A percentile compares a stretch with the other conserved stretches of the same genome.
These are phyloP conservation scores for Hylomyscus alleni DNA, from an alignment of 2,797 vertebrate genomes.

Conservation along the genomic window DNA sequence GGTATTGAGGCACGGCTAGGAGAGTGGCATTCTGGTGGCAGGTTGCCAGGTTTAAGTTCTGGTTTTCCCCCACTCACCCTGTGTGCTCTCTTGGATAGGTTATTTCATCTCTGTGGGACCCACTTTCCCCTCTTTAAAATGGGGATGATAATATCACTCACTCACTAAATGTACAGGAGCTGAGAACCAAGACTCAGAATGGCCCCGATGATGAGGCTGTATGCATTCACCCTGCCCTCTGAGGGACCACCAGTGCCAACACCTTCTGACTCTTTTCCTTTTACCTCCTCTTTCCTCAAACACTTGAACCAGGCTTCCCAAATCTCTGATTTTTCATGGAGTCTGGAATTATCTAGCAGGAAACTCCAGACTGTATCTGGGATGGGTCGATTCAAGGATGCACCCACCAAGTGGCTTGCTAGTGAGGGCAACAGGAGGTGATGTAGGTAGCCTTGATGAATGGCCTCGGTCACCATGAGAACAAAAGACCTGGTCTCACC, in stretches of 20 bases:
- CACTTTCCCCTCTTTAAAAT: conserved; percentile 44
- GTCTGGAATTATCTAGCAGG: not conserved
- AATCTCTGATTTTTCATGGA: not conserved
- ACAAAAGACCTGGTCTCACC: not conserved
- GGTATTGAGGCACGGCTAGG: not conserved
- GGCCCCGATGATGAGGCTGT: not conserved
- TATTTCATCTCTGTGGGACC: not conserved
- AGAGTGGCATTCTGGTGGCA: not conserved
- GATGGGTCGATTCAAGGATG: not conserved
- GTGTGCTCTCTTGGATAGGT: not conserved
- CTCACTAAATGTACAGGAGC: not conserved
- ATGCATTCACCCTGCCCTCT: not conserved
- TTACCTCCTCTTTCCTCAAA: not conserved
- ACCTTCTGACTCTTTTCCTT: not conserved
- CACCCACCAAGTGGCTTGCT: not conserved
- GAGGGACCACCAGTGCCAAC: not conserved
- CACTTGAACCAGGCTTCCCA: not conserved
- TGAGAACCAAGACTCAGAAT: not conserved
- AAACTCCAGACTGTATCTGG: not conserved
- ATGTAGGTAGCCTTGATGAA: not conserved
- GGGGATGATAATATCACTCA: not conserved
- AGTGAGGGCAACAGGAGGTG: not conserved
- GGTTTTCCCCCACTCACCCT: not conserved
- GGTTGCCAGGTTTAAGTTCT: not conserved
- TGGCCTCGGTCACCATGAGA: not conserved